These are phyloP conservation scores for Gnatocerus cornutus DNA, from an alignment of 2,888 invertebrate genomes.

Conservation along the genomic window DNA sequence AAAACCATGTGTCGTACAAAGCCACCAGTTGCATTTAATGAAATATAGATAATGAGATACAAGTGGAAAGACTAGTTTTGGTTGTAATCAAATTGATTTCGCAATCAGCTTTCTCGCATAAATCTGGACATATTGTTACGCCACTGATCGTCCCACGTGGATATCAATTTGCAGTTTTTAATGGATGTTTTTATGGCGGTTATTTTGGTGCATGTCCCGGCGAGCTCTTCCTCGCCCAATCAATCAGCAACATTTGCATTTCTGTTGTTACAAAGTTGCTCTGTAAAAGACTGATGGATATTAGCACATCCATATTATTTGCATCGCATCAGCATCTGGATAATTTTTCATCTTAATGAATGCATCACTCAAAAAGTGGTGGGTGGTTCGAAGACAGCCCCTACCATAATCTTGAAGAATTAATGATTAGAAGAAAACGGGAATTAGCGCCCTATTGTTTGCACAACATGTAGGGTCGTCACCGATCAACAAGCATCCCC, in stretches of 20 bases:
- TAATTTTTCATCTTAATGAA: slow-evolving; percentile 48
- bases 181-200: slow-evolving; percentile 1
- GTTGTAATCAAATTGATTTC: background rate
- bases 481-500: slow-evolving; percentile 24
- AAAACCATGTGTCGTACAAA: slow-evolving; percentile 1
- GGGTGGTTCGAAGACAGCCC: slow-evolving; percentile 37
- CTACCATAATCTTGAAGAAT: slow-evolving; percentile 39
- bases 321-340: slow-evolving; percentile 26
- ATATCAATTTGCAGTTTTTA: slow-evolving; percentile 3
- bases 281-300: slow-evolving; percentile 18
- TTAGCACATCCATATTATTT: slow-evolving; percentile 34
- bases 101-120: background rate
- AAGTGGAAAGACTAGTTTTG: background rate
- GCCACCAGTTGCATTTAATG: background rate
- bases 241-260: slow-evolving; percentile 35
- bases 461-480: slow-evolving; percentile 36
- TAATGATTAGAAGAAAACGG: slow-evolving; percentile 39
- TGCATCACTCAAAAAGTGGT: slow-evolving; percentile 36
- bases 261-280: slow-evolving; percentile 28
- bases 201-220: background rate
- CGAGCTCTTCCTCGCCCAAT: background rate
- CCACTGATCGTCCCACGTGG: background rate
- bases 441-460: slow-evolving; percentile 49
- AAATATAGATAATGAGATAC: too few relatives aligned
- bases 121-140: background rate